Conservation (phyloP, 37 sponge, comb jelly and placozoan species). For the Crambe crambe region DNA sequence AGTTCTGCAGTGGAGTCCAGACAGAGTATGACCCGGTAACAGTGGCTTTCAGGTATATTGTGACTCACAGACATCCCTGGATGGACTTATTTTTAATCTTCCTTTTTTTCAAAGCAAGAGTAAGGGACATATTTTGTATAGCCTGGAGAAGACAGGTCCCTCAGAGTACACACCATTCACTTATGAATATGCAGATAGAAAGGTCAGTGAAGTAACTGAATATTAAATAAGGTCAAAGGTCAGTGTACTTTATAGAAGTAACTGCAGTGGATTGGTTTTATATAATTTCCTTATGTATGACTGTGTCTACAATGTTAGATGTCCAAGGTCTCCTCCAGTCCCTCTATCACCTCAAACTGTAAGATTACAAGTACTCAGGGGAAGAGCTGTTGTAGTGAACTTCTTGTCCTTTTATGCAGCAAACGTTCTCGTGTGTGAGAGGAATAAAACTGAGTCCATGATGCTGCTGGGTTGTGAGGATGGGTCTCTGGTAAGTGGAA, state of each 20-base stretch:
- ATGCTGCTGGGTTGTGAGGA: constrained; percentile 62
- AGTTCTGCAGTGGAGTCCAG: constrained; percentile 19
- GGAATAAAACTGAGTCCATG: constrained; percentile 55
- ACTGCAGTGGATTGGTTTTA: too few relatives aligned
- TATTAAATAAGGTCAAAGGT: too few relatives aligned
- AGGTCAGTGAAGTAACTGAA: too few relatives aligned
- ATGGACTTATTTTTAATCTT: too few relatives aligned
- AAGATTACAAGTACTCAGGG: not conserved
- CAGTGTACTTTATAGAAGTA: too few relatives aligned
- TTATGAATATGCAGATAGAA: constrained; percentile 25
- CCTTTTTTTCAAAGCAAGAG: constrained; percentile 26
- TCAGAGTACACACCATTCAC: constrained; percentile 7
- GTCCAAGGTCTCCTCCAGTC: not conserved
- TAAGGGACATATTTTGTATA: constrained; percentile 9
- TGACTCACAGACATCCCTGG: too few relatives aligned
- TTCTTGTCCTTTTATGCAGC: constrained; percentile 18
- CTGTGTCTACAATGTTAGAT: too few relatives aligned
- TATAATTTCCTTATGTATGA: too few relatives aligned
- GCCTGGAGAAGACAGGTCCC: constrained; percentile 16
- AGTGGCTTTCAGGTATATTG: constrained; percentile 58
- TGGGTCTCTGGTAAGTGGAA: constrained; percentile 61
- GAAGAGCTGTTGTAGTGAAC: too few relatives aligned
- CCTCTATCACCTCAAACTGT: not conserved
- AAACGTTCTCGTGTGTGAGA: constrained; percentile 31
- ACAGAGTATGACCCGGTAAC: constrained; percentile 40